Conservation (phyloP, 2,113 vertebrate species). For the Corydoras maculifer region DNA sequence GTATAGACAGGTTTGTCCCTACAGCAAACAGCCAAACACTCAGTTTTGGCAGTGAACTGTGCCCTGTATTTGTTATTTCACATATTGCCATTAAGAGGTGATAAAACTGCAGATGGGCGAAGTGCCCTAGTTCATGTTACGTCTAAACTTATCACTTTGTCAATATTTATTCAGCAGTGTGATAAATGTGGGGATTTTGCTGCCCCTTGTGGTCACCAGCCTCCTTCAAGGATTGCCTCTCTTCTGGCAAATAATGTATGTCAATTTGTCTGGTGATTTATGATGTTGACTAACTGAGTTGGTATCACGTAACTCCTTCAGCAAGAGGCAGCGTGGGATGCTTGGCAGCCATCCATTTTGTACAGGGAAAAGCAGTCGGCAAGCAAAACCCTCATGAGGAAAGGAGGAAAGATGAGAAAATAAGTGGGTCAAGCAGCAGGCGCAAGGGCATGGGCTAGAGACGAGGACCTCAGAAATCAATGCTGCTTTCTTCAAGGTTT, state of each 20-base stretch:
- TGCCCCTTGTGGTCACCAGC: slow-evolving; percentile 41
- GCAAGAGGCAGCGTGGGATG: slow-evolving; percentile 44
- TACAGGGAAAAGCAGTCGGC: slow-evolving; percentile 63
- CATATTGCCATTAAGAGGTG: slow-evolving; percentile 33
- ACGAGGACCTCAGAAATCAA: slow-evolving; percentile 67
- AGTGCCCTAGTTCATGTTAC: slow-evolving; percentile 37
- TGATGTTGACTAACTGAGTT: slow-evolving; percentile 63
- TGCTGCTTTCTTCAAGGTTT: slow-evolving; percentile 53
- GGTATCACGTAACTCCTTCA: slow-evolving; percentile 64
- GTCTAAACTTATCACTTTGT: slow-evolving; percentile 57
- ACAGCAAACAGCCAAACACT: slow-evolving; percentile 7
- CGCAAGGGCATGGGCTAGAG: slow-evolving; percentile 54
- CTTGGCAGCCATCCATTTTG: slow-evolving; percentile 62
- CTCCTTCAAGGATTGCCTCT: slow-evolving; percentile 58
- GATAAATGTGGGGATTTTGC: slow-evolving; percentile 44
- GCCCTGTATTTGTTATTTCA: slow-evolving; percentile 10
- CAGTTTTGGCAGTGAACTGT: slow-evolving; percentile 15
- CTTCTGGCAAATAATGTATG: slow-evolving; percentile 54
- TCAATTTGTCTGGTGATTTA: slow-evolving; percentile 71
- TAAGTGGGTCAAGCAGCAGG: slow-evolving; percentile 72
- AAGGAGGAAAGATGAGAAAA: slow-evolving; percentile 73
- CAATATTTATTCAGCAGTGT: slow-evolving; percentile 54
- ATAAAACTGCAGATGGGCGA: slow-evolving; percentile 29
- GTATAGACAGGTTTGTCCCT: neutral
- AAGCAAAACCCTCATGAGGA: slow-evolving; percentile 64